Evolutionary conservation across 2,113 vertebrate species (phyloP), one percentile per base, ranked within the genome.

Genomic region (Ameiurus melas): DNA sequence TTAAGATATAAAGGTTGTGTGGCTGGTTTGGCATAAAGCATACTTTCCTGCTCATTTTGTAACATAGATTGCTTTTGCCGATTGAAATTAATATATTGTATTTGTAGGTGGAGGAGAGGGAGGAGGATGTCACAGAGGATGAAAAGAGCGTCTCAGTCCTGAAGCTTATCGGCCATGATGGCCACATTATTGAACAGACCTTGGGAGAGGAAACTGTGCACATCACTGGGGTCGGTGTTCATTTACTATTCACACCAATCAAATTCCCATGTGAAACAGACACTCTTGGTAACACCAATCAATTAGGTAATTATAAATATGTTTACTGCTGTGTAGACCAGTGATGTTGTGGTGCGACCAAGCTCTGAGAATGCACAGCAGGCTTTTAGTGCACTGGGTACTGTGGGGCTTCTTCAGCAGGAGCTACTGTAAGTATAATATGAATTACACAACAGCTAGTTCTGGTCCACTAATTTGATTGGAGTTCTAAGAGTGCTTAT

Each of bases 351-450:
- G 33, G 82, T 87, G n/a, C 92, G 91, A 53, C 92, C 94, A 0
- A 68, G 77, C 1, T 95, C 94, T 77, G 91, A 91, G 16, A 95
- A 94, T 78, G 91, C 94, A 7, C 93, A 93, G 77, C 95, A 94
- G 86, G 94, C 93, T 70, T 95, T 95, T 89, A 94, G 94, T 91
- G 92, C 93, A n/a, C 89, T 97, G 83, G 87, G 90, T 85, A 85
- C 93, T 17, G 83, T 97, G 84, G 94, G 91, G 87, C 55, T 91
- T 47, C 90, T 97, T 87, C 96, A 98, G 86, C 89, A 86, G 60
- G 94, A 97, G 68, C 92, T 98, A 36, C 58, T 94, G 96, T 98
- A 92, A 96, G 96, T 93, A 77, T 4, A 2, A 73, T 51, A 68
- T 55, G 7, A n/a, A 51, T 77, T 55, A 53, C 53, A 57, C 13